These are phyloP conservation scores for Ceratotherium simum DNA, from an alignment of 2,113 vertebrate species.

Conservation along the genomic window DNA sequence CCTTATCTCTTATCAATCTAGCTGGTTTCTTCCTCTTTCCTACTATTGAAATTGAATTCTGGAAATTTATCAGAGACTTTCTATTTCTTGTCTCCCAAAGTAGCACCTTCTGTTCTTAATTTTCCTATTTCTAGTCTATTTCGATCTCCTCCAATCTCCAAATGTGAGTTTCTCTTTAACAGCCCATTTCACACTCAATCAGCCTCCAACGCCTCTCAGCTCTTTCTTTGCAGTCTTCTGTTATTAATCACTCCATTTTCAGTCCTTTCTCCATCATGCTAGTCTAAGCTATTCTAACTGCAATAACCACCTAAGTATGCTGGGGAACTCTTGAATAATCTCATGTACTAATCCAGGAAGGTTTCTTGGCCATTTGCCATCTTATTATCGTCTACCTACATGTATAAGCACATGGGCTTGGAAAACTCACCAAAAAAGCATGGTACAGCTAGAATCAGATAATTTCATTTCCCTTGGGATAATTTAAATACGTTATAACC, in stretches of 20 bases:
- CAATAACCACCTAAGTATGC: not conserved
- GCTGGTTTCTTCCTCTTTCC: not conserved
- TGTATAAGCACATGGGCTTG: not conserved
- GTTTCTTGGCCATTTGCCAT: not conserved
- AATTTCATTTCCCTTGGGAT: not conserved
- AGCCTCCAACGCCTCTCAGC: not conserved
- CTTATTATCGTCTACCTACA: not conserved
- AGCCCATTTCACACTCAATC: not conserved
- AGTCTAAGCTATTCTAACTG: not conserved
- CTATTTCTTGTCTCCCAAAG: not conserved
- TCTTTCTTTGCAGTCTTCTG: not conserved
- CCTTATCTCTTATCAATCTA: not conserved
- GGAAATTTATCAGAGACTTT: not conserved
- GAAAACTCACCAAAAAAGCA: not conserved
- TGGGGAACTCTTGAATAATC: not conserved
- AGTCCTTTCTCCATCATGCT: not conserved
- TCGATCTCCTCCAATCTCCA: not conserved
- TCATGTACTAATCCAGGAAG: not conserved
- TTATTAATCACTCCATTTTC: not conserved
- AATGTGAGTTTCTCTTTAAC: not conserved
- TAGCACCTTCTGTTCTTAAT: not conserved
- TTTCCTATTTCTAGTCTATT: not conserved
- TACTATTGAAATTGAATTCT: constrained; percentile 27
- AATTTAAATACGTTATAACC: not conserved
- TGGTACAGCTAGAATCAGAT: not conserved